phyloP scores from a whole-genome alignment of 2,113 vertebrate species.

The Alaudala cheleensis region DNA sequence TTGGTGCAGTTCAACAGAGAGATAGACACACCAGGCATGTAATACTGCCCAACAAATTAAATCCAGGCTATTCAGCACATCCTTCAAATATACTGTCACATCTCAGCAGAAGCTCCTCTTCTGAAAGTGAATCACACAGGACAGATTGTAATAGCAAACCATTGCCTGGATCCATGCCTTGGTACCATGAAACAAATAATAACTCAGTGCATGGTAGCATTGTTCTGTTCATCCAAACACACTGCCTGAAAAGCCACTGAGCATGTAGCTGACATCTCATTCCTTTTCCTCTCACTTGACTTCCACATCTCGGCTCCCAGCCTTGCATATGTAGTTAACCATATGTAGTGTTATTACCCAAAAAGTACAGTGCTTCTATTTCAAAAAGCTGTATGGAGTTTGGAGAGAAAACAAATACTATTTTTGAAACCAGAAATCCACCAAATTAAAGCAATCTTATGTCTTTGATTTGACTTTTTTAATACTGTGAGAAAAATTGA shows the following conservation, averaged over 20 bases:
- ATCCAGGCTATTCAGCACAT: neutral
- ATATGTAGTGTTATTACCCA: neutral
- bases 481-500: neutral
- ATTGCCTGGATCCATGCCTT: neutral
- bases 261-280: neutral
- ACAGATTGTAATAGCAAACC: neutral
- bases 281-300: neutral
- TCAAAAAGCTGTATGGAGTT: neutral
- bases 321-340: neutral
- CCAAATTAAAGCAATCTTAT: neutral
- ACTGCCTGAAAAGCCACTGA: neutral
- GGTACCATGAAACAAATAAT: neutral
- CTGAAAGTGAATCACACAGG: neutral
- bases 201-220: neutral
- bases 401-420: neutral
- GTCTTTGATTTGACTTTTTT: neutral
- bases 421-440: neutral
- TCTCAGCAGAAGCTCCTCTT: neutral
- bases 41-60: neutral
- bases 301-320: neutral
- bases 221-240: neutral
- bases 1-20: neutral
- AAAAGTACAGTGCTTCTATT: conserved; percentile 6
- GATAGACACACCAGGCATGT: neutral
- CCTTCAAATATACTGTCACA: neutral